Conservation (phyloP, 1,140 invertebrate genomes). For the Xylocopa sonorina region DNA sequence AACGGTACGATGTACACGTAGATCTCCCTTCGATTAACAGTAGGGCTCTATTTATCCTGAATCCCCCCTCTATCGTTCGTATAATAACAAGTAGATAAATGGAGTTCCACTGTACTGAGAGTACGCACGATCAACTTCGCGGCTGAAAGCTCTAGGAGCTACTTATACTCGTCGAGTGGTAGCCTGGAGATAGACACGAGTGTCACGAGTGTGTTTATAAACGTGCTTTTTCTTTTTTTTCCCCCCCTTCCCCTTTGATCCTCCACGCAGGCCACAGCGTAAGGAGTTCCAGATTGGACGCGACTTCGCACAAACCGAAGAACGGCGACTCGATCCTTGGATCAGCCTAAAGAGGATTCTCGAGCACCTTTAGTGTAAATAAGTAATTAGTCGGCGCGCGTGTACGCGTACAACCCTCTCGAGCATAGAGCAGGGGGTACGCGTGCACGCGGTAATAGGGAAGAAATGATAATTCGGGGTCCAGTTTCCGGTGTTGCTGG, state of each 20-base stretch:
- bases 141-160: too few relatives aligned
- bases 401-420: conserved; percentile 21
- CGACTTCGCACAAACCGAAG: conserved; percentile 42
- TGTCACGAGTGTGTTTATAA: not conserved
- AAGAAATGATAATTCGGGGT: not conserved
- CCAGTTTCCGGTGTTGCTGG: conserved; percentile 4
- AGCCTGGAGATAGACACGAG: not conserved
- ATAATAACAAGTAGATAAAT: too few relatives aligned
- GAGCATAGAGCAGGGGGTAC: not conserved
- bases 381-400: conserved; percentile 10
- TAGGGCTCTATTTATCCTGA: too few relatives aligned
- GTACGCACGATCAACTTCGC: too few relatives aligned
- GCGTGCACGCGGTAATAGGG: not conserved
- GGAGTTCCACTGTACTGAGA: too few relatives aligned
- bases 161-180: not conserved
- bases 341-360: conserved; percentile 13
- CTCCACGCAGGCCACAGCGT: conserved; percentile 18
- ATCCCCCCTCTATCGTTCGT: too few relatives aligned
- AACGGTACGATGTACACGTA: too few relatives aligned
- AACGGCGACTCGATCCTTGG: conserved; percentile 18
- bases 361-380: conserved; percentile 49
- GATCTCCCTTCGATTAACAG: too few relatives aligned
- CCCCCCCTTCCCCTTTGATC: too few relatives aligned
- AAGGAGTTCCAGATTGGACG: conserved; percentile 39
- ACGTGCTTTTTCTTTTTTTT: not conserved